These are phyloP conservation scores for Congeria kusceri DNA, from an alignment of 2,888 invertebrate species.

Conservation along the genomic window DNA sequence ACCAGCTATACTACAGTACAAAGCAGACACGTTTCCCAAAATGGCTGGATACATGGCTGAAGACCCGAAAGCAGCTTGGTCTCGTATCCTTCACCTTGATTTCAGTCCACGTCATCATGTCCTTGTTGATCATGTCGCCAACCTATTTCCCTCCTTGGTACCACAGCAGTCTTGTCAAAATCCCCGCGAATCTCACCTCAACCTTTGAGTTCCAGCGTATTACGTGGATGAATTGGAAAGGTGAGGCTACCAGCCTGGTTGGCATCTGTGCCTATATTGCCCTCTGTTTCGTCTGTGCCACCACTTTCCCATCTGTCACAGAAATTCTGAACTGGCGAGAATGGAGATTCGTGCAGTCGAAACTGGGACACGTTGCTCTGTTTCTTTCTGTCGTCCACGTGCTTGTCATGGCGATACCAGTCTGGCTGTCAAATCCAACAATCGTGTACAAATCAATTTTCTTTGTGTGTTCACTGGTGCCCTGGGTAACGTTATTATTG, in stretches of 20 bases:
- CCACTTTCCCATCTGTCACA: constrained; percentile 76
- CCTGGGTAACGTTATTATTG: too few species aligned
- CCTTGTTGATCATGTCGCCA: constrained; percentile 75
- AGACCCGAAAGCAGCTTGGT: constrained; percentile 77
- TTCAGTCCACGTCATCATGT: constrained; percentile 75
- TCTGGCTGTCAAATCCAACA: constrained; percentile 70
- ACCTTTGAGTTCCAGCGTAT: constrained; percentile 53
- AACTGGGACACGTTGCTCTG: constrained; percentile 72
- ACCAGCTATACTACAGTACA: constrained; percentile 76
- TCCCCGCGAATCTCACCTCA: constrained; percentile 68
- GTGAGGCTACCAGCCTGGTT: constrained; percentile 73
- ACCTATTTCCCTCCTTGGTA: constrained; percentile 77
- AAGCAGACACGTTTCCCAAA: constrained; percentile 78
- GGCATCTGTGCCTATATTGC: constrained; percentile 75
- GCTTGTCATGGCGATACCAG: constrained; percentile 73
- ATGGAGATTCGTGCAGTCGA: constrained; percentile 80
- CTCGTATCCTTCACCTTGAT: constrained; percentile 75
- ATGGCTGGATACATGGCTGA: constrained; percentile 78
- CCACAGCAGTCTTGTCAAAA: constrained; percentile 48
- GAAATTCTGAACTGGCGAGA: constrained; percentile 79
- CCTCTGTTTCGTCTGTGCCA: constrained; percentile 73
- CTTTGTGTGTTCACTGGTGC: constrained; percentile 74
- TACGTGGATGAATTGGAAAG: constrained; percentile 79
- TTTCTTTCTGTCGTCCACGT: constrained; percentile 73
- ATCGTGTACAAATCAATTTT: constrained; percentile 71